Percentiles rank a stretch among this genome's conserved stretches.
Evolutionary conservation across 2,797 vertebrate species (phyloP).

Genomic region (Gobio occitaniae): DNA sequence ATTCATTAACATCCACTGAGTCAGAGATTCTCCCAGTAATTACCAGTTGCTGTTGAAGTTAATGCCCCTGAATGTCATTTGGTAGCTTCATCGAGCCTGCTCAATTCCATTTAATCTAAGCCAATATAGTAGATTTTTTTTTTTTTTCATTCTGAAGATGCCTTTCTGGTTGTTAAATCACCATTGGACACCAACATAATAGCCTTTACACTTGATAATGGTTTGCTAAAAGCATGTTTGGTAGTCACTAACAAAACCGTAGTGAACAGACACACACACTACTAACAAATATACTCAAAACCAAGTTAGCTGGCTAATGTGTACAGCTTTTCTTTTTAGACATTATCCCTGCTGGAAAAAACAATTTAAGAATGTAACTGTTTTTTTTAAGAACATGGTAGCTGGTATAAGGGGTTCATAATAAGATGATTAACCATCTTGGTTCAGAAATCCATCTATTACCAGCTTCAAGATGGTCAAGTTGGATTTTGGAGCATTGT

Average conservation of each 20-base stretch:
- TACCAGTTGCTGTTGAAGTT: constrained; percentile 7
- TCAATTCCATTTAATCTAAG: constrained; percentile 3
- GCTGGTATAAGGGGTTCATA: background rate
- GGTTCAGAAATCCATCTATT: background rate
- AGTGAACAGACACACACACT: background rate
- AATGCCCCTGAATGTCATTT: background rate
- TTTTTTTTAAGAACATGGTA: background rate
- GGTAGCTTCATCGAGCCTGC: background rate
- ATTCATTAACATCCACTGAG: background rate
- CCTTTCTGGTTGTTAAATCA: background rate
- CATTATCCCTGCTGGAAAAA: background rate
- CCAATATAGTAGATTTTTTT: background rate
- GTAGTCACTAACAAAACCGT: constrained; percentile 17
- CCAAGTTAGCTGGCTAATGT: background rate
- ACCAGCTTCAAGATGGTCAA: background rate
- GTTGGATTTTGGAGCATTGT: background rate
- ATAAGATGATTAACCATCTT: background rate
- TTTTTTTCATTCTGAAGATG: background rate
- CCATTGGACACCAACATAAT: background rate
- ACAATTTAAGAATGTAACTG: background rate
- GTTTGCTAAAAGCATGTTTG: constrained; percentile 29
- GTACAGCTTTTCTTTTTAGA: background rate
- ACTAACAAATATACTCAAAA: constrained; percentile 23
- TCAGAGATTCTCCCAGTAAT: constrained; percentile 6
- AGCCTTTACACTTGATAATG: background rate